Conservation (phyloP, 2,888 invertebrate species). For the Phalangium opilio region DNA sequence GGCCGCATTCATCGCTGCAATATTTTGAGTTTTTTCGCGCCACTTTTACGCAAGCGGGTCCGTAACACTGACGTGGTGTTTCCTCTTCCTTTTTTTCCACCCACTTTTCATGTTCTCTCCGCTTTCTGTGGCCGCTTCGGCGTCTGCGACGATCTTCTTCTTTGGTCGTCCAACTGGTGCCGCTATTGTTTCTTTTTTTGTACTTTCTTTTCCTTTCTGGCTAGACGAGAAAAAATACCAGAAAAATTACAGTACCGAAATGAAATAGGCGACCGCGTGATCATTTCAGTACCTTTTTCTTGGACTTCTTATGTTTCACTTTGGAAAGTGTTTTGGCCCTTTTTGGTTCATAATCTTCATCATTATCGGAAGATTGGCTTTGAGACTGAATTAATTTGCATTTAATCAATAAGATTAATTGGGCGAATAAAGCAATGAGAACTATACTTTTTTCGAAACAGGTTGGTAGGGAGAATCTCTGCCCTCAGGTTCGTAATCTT, state of each 20-base stretch:
- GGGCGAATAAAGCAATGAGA: too few relatives aligned
- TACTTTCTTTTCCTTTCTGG: background rate
- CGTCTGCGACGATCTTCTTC: constrained; percentile 8
- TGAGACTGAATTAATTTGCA: background rate
- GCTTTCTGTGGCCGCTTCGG: constrained; percentile 2
- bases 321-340: constrained; percentile 7
- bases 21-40: constrained; percentile 75
- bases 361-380: constrained; percentile 3
- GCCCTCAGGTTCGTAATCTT: constrained; percentile 3
- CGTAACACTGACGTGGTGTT: constrained; percentile 66
- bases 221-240: too few relatives aligned
- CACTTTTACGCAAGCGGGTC: constrained; percentile 66
- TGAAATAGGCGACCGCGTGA: too few relatives aligned
- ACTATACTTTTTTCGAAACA: too few relatives aligned
- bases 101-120: constrained; percentile 17
- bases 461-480: constrained; percentile 5
- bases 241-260: too few relatives aligned
- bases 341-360: constrained; percentile 11
- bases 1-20: constrained; percentile 80
- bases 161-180: constrained; percentile 3
- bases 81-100: constrained; percentile 21
- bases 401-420: too few relatives aligned
- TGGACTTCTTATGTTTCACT: background rate
- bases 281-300: background rate
- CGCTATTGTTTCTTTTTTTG: constrained; percentile 2